phyloP scores from a whole-genome alignment of 2,888 invertebrate species.

The Autographa gamma region DNA sequence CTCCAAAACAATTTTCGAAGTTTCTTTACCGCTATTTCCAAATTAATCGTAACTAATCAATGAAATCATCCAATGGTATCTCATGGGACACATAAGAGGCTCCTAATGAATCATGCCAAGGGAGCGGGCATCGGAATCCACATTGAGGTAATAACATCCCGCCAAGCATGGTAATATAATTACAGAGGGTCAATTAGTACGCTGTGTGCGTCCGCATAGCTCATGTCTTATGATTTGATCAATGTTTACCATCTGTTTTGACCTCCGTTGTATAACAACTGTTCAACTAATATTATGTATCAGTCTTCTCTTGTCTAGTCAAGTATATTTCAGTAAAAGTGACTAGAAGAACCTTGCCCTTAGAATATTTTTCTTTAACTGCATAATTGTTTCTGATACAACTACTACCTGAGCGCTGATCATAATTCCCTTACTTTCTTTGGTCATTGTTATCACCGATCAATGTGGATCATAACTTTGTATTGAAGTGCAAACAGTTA shows the following conservation, averaged over 20 bases:
- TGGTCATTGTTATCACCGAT: no score
- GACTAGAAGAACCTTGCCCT: no score
- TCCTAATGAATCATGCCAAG: constrained; percentile 30
- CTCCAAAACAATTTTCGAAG: background rate
- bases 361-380: no score
- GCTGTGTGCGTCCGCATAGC: background rate
- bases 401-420: no score
- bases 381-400: no score
- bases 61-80: constrained; percentile 10
- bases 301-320: no score
- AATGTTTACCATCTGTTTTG: constrained; percentile 21
- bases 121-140: constrained; percentile 27
- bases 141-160: constrained; percentile 39
- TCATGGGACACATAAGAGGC: constrained; percentile 34
- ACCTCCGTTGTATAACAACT: background rate
- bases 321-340: no score
- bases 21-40: background rate
- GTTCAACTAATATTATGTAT: no score
- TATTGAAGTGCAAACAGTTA: no score
- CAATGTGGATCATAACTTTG: no score
- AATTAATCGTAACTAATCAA: constrained; percentile 11
- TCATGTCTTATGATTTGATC: constrained; percentile 15
- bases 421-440: no score
- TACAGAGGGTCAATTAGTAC: constrained; percentile 35
- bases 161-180: constrained; percentile 47